Evolutionary conservation across 1,140 invertebrate species (phyloP).

Genomic region (Ceratoteleas bidentatus): DNA sequence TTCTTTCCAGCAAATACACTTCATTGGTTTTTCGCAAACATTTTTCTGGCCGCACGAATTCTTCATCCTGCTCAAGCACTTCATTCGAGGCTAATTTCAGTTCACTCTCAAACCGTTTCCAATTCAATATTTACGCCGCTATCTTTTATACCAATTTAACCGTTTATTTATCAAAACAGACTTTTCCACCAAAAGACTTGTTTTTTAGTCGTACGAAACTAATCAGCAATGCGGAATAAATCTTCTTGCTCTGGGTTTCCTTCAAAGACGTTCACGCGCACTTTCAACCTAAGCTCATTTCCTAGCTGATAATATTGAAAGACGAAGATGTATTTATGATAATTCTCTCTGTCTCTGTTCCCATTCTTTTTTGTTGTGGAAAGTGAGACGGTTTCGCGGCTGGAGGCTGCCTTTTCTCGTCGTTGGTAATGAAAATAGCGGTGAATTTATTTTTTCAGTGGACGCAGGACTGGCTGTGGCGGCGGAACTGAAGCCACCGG

Average conservation of each 20-base stretch:
- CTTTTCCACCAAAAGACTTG: too few species aligned
- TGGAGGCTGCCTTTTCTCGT: background rate
- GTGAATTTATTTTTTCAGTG: constrained; percentile 77
- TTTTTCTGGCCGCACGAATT: too few species aligned
- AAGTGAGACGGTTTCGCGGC: constrained; percentile 42
- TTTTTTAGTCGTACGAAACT: too few species aligned
- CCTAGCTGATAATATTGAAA: constrained; percentile 5
- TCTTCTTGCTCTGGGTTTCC: background rate
- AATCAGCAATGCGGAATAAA: too few species aligned
- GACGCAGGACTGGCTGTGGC: constrained; percentile 83
- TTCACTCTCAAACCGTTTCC: too few species aligned
- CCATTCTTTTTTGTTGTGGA: constrained; percentile 48
- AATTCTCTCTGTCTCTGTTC: constrained; percentile 8
- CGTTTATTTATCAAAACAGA: too few species aligned
- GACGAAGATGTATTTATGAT: constrained; percentile 15
- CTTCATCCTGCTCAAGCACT: too few species aligned
- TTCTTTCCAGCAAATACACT: too few species aligned
- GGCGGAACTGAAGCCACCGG: constrained; percentile 84
- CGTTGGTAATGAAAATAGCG: constrained; percentile 52
- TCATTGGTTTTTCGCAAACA: too few species aligned
- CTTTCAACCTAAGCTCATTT: constrained; percentile 11
- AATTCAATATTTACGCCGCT: too few species aligned
- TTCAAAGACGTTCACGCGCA: background rate
- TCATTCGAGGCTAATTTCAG: too few species aligned
- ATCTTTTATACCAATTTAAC: too few species aligned